Conservation (phyloP, 2,113 vertebrate species). For the Irena cyanogastra region DNA sequence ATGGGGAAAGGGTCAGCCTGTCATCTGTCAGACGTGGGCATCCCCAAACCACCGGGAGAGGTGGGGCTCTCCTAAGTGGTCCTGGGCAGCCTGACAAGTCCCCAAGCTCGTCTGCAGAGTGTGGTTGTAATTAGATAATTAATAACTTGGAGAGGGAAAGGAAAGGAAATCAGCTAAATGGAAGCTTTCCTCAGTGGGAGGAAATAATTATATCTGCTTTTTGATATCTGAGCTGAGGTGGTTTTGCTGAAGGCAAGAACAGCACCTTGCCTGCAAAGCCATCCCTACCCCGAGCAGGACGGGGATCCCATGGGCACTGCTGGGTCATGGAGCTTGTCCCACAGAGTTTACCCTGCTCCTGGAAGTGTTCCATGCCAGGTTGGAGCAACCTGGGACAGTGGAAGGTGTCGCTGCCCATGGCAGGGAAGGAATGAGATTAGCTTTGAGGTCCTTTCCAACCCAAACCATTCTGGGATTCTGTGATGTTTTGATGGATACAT, state of each 20-base stretch:
- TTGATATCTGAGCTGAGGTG: constrained; percentile 65
- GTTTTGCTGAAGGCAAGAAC: constrained; percentile 6
- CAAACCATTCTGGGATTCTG: no score
- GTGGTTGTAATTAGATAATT: constrained; percentile 76
- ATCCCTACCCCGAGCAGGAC: not conserved
- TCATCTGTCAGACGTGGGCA: not conserved
- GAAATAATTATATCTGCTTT: constrained; percentile 55
- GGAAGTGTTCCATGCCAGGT: accelerated
- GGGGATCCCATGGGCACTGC: not conserved
- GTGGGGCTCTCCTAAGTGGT: constrained; percentile 24
- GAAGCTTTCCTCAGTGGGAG: constrained; percentile 70
- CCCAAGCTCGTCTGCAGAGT: constrained; percentile 28
- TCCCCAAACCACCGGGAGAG: not conserved
- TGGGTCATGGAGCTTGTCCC: not conserved
- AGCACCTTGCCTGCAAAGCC: not conserved
- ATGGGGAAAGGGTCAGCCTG: not conserved
- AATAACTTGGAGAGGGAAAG: constrained; percentile 40
- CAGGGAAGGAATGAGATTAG: not conserved
- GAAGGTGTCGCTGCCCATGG: not conserved
- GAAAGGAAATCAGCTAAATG: constrained; percentile 58
- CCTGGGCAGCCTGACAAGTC: constrained; percentile 65
- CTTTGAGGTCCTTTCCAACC: not conserved
- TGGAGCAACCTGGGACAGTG: not conserved
- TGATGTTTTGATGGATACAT: no score
- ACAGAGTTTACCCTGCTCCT: not conserved